Base-by-base conservation (phyloP, 2,888 invertebrate genomes). In the Dascillus cervinus region DNA sequence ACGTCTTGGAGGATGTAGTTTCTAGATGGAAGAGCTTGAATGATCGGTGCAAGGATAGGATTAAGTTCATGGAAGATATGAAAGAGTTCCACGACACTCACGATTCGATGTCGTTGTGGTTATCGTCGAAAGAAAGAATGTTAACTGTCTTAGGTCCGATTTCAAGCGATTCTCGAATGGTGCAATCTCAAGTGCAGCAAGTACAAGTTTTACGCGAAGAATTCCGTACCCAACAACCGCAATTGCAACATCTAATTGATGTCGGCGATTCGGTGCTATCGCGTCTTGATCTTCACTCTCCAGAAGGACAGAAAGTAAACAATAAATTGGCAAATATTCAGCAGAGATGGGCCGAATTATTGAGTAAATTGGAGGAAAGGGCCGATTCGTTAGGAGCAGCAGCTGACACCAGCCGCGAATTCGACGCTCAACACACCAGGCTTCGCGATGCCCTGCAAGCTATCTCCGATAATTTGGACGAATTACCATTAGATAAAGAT, bases 111-210 rank as follows among this genome's bases (percentile, higher is more conserved):
- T 75, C 79, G 4, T 79, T 80, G 32, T 97, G 96, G 95, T 70
- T 96, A 23, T 75, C 75, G 13, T 85, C 90, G 45, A 97, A 97
- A 66, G 94, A 95, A 53, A 82, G 90, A 49, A 95, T 97, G 94
- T 72, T 97, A 65, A 81, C 86, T 0, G 95, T 94, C 0, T 70
- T 97, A 0, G 96, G 96, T 10, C 95, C 95, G 1, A 92, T 97
- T 52, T 92, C 94, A 0, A 88, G 92, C 0, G 96, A 97, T 64
- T 90, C 94, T 1, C 74, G 92, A 31, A 88, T 95, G 83, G 90
- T 95, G 2, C 87, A 90, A 56, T 91, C 89, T 19, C 96, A 96
- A 72, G 87, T 94, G 10, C 91, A 94, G 58, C 92, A 92, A 73
- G 84, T 87, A 2, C 85, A 92, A 73, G 92, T 96, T 1, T 71